Base-by-base conservation (phyloP, 2,888 invertebrate species). In the Dexiosoma caninum region DNA sequence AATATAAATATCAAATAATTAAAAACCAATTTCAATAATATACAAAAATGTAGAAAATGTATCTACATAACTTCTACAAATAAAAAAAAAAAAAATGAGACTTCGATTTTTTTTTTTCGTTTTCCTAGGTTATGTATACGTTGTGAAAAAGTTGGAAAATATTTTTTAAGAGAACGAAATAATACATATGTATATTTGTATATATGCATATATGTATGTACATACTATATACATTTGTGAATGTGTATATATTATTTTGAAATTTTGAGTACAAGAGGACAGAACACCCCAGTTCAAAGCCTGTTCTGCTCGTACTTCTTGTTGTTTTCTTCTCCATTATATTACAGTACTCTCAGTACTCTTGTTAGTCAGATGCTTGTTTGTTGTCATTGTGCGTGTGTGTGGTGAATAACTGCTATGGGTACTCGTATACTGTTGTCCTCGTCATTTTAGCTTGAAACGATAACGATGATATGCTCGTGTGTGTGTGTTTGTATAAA, bases 101-200 rank as follows among this genome's bases (percentile, higher is more conserved):
- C 83, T 85, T 84, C 82, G 84, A 84, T 6, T 85, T 85, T 84
- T 85, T 85, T 84, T 85, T 84, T 78, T 72, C 75, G 16, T 64
- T 62, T 84, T 80, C 82, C 72, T 81, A 82, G 83, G 83, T 83
- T 84, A 83, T 84, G 83, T 83, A 84, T 85, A 60, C 81, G 51
- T 75, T 75, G 30, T 69, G 79, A 49, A 76, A 69, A 67, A 37
- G 19, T 49, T 40, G 19, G 23, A 74, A 32, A 32, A 62, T n/a
- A 10, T 30, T 37, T n/a, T 59, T 14, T 12, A 77, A 81, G 81
- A 72, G 81, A 77, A 66, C 30, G 46, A 67, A 32, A 64, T 44
- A n/a, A n/a, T n/a, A 42, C n/a, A 49, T 32, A 32, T 46, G 4
- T 55, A 32, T 46, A 46, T 4, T 7, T 7, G 1, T 21, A 46